Evolutionary conservation across 2,113 vertebrate genomes (phyloP).

Genomic region (Aramus guarauna): DNA sequence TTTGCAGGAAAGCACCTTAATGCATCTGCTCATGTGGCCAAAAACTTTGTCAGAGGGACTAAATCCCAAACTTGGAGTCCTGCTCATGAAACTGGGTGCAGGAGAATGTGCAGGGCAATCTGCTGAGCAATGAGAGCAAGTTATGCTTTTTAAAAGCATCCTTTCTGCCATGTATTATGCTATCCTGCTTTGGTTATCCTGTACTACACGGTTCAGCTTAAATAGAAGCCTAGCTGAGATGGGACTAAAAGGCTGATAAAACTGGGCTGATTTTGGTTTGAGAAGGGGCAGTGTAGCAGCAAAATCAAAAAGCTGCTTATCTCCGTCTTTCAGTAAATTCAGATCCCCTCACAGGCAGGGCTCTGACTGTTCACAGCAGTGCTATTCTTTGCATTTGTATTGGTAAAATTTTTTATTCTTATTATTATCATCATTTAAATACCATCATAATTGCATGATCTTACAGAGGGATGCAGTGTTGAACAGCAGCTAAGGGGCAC

Average conservation of each 20-base stretch:
- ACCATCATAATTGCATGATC: neutral
- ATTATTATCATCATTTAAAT: neutral
- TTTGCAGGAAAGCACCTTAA: constrained; percentile 29
- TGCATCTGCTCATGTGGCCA: neutral
- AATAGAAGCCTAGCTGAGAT: neutral
- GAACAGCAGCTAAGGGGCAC: neutral
- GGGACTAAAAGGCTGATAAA: neutral
- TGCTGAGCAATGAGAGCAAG: neutral
- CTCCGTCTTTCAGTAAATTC: neutral
- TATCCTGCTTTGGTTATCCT: neutral
- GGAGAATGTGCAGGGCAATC: neutral
- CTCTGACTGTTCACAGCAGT: neutral
- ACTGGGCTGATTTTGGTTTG: neutral
- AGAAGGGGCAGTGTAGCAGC: neutral
- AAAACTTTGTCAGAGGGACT: neutral
- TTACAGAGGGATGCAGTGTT: neutral
- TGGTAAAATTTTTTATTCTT: too few species aligned
- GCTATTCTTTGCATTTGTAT: neutral
- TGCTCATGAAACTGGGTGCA: neutral
- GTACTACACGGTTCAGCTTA: neutral
- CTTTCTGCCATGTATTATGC: neutral
- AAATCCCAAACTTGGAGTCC: neutral
- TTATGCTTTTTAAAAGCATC: neutral
- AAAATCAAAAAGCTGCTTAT: neutral
- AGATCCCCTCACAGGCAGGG: neutral